A percentile compares a stretch with the other conserved stretches of the same genome.
phyloP scores from a whole-genome alignment of 1,140 invertebrate genomes.

The Tetranychus urticae region DNA sequence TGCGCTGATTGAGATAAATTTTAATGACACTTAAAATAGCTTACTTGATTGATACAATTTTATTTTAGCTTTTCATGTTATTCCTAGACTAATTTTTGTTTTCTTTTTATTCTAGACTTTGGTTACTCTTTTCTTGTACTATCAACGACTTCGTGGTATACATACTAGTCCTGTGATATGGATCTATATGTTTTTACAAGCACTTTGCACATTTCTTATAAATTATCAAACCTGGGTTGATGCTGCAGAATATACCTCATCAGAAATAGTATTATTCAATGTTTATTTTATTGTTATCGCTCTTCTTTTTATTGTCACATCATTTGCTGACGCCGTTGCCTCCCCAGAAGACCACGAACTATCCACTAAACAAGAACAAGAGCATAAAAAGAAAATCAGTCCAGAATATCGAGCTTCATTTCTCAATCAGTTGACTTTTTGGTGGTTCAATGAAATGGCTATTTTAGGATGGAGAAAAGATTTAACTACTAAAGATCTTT shows the following conservation, averaged over 20 bases:
- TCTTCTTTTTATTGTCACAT: background rate
- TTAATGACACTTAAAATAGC: no score
- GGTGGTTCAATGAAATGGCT: conserved; percentile 53
- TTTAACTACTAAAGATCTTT: conserved; percentile 3
- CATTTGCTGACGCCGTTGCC: background rate
- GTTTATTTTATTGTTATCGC: background rate
- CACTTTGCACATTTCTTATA: background rate
- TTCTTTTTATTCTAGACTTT: background rate
- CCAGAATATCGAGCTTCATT: conserved; percentile 67
- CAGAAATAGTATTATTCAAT: background rate
- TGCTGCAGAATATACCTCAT: background rate
- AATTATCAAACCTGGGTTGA: background rate
- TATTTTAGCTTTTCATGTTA: no score
- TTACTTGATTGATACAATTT: no score
- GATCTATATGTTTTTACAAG: background rate
- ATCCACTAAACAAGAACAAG: background rate
- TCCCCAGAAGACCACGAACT: background rate
- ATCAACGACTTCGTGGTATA: background rate
- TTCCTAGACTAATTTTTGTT: background rate
- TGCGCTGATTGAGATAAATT: no score
- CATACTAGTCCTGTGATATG: background rate
- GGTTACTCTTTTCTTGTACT: background rate
- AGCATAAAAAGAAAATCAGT: background rate
- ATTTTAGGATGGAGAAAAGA: conserved; percentile 1
- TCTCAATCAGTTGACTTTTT: conserved; percentile 60